Base-by-base conservation (phyloP, 2,888 invertebrate species). In the Herminia tarsipennalis region DNA sequence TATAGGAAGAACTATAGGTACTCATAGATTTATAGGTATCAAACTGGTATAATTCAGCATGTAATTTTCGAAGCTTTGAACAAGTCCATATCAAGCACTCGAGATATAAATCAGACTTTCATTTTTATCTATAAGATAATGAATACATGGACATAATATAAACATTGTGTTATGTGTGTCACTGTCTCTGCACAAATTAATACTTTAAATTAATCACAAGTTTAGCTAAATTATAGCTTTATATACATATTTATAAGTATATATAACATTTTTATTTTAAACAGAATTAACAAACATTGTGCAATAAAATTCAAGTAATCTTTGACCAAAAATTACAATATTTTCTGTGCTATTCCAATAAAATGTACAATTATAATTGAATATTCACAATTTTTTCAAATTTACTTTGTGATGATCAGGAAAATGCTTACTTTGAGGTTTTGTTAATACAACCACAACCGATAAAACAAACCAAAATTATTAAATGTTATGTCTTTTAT, bases 181-280 rank as follows among this genome's bases (percentile, higher is more conserved):
- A 25, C 3, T 29, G 30, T 21, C 34, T 14, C 16, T 22, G 33
- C 6, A 6, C 25, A 46, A 30, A 35, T 41, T 46, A 55, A 60
- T 60, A 52, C 66, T 65, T 44, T 36, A 45, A 49, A 45, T 13
- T n/a, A 21, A 55, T 64, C 55, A 65, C 46, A 44, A 42, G n/a
- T 28, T 25, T 35, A 22, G 14, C 30, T 8, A 25, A 30, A 51
- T n/a, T 25, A 8, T 17, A 13, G 14, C 10, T 12, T 13, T 10
- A 16, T 10, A 16, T 21, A 6, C 22, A 24, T 32, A n/a, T 13
- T 13, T 18, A 22, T n/a, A 24, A 18, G 17, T 12, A 18, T 8
- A 3, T n/a, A 29, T 2, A 16, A 29, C 13, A 8, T 16, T 12
- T n/a, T 16, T 16, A 5, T 16, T 10, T 25, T 5, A 27, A 9